These are phyloP conservation scores for Dioctria rufipes DNA, from an alignment of 2,888 invertebrate genomes.

Conservation along the genomic window DNA sequence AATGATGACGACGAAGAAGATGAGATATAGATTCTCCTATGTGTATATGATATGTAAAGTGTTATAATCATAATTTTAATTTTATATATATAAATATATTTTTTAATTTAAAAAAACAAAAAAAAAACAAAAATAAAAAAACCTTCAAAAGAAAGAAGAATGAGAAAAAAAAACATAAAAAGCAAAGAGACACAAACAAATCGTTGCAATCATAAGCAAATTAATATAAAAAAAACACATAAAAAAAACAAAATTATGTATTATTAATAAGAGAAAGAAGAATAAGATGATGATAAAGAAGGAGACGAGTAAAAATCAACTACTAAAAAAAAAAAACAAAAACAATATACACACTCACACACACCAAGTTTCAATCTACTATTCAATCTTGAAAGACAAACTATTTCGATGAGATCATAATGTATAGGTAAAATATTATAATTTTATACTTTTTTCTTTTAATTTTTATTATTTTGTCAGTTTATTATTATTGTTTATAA, in stretches of 20 bases:
- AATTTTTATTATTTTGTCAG: background rate
- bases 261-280: constrained; percentile 29
- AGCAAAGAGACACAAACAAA: constrained; percentile 39
- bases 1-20: background rate
- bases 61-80: constrained; percentile 48
- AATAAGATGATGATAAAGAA: no score
- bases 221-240: constrained; percentile 22
- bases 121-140: no score
- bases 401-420: background rate
- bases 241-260: constrained; percentile 14
- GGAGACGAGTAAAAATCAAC: no score
- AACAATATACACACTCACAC: no score
- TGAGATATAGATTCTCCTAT: constrained; percentile 43
- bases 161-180: background rate
- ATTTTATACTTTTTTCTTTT: no score
- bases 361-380: constrained; percentile 17
- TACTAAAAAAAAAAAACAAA: no score
- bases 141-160: no score
- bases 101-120: constrained; percentile 14
- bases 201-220: constrained; percentile 47
- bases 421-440: no score
- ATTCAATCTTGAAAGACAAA: constrained; percentile 28
- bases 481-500: constrained; percentile 19
- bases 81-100: constrained; percentile 30
- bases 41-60: constrained; percentile 51